These are phyloP conservation scores for Coenonympha glycerion DNA, from an alignment of 2,888 invertebrate genomes.

Conservation along the genomic window DNA sequence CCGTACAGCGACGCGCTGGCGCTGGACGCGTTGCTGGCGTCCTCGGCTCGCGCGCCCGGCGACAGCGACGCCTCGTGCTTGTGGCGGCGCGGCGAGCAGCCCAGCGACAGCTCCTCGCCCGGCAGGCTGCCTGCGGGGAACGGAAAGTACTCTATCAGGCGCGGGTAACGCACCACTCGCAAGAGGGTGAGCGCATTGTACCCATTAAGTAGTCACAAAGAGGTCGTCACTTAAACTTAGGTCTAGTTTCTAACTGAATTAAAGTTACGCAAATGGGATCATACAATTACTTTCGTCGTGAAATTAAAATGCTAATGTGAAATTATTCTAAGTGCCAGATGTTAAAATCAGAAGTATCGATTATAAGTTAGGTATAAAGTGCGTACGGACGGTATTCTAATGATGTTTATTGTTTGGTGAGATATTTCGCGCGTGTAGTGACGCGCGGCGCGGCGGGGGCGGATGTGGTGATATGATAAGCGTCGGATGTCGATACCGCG, in stretches of 20 bases:
- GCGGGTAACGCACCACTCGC: background rate
- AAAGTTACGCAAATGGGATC: no score
- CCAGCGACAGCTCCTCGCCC: constrained; percentile 85
- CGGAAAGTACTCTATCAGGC: background rate
- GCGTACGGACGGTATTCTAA: no score
- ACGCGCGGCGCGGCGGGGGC: constrained; percentile 50
- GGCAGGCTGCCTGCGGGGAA: constrained; percentile 84
- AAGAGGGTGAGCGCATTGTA: background rate
- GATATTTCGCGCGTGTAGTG: constrained; percentile 29
- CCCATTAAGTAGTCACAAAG: no score
- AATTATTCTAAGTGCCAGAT: no score
- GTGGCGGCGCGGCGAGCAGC: constrained; percentile 73
- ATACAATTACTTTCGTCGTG: no score
- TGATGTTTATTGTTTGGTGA: background rate
- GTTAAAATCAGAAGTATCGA: no score
- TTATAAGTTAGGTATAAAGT: no score
- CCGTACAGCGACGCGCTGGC: constrained; percentile 79
- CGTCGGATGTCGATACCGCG: constrained; percentile 61
- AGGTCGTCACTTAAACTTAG: no score
- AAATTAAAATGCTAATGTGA: no score
- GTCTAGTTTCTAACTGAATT: no score
- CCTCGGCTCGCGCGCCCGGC: constrained; percentile 83
- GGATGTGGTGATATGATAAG: no score
- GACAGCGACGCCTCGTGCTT: constrained; percentile 80
- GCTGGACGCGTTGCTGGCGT: constrained; percentile 81